Percentiles rank a stretch among this genome's conserved stretches.
These are phyloP conservation scores for Augochlora pura DNA, from an alignment of 1,140 invertebrate genomes.

Conservation along the genomic window DNA sequence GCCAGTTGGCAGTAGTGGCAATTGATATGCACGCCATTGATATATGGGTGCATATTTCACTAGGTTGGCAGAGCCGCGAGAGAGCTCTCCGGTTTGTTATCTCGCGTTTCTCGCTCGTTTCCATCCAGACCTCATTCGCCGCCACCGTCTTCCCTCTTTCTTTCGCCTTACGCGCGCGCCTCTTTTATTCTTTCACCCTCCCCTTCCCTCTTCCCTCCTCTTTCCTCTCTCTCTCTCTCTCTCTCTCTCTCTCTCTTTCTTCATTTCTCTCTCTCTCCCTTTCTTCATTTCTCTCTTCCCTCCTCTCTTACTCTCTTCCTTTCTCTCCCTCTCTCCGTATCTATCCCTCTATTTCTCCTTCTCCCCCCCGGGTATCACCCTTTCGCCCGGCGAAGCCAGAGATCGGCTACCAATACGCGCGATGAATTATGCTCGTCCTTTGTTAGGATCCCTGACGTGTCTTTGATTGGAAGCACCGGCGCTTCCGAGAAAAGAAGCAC, in stretches of 20 bases:
- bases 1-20: conserved; percentile 68
- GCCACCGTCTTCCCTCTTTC: neutral
- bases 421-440: conserved; percentile 62
- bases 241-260: too few species aligned
- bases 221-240: neutral
- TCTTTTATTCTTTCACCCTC: neutral
- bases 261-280: neutral
- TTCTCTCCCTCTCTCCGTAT: neutral
- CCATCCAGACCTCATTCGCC: too few species aligned
- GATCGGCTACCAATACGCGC: conserved; percentile 64
- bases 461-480: conserved; percentile 61
- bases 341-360: neutral
- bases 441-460: conserved; percentile 63
- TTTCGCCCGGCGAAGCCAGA: conserved; percentile 30
- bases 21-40: conserved; percentile 67
- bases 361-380: neutral
- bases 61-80: conserved; percentile 59
- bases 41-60: conserved; percentile 68
- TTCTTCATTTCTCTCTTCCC: neutral
- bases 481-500: conserved; percentile 31
- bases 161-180: too few species aligned
- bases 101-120: conserved; percentile 28
- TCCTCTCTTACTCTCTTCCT: neutral
- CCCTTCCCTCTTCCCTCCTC: too few species aligned
- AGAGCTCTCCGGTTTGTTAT: conserved; percentile 59